Percentiles rank a stretch among this genome's conserved stretches.
Conservation (phyloP, 2,797 vertebrate genomes). For the Aplochiton taeniatus region DNA sequence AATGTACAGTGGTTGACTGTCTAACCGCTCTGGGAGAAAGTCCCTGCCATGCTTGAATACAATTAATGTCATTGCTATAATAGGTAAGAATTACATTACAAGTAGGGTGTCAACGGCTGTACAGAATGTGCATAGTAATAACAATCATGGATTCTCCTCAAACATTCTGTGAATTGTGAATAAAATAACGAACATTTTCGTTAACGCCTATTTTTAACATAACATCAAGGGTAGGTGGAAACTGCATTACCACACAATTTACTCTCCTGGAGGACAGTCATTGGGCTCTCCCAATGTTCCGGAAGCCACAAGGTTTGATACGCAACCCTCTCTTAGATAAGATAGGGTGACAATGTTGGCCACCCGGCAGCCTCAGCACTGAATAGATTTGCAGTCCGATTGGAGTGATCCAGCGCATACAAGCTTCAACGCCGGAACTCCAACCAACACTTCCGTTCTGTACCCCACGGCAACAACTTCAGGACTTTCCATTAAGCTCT, state of each 20-base stretch:
- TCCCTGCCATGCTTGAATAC: constrained; percentile 55
- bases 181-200: too few species aligned
- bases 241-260: constrained; percentile 6
- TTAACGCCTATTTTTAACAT: too few species aligned
- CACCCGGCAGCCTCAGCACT: constrained; percentile 54
- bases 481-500: constrained; percentile 71
- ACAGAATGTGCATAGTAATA: too few species aligned
- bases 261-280: background rate
- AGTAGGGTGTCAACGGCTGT: too few species aligned
- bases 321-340: constrained; percentile 29
- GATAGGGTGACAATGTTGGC: constrained; percentile 27
- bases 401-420: constrained; percentile 35
- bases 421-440: constrained; percentile 40
- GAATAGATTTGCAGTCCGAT: constrained; percentile 53
- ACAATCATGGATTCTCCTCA: too few species aligned
- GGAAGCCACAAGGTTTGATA: background rate
- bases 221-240: constrained; percentile 1
- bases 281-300: background rate
- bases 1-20: constrained; percentile 43
- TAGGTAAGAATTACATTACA: too few species aligned
- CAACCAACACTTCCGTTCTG: constrained; percentile 53
- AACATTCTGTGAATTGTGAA: too few species aligned
- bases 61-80: constrained; percentile 35
- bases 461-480: constrained; percentile 58
- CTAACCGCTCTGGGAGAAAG: constrained; percentile 41